A percentile compares a stretch with the other conserved stretches of the same genome.
Conservation (phyloP, 2,113 vertebrate genomes). For the Coturnix japonica region DNA sequence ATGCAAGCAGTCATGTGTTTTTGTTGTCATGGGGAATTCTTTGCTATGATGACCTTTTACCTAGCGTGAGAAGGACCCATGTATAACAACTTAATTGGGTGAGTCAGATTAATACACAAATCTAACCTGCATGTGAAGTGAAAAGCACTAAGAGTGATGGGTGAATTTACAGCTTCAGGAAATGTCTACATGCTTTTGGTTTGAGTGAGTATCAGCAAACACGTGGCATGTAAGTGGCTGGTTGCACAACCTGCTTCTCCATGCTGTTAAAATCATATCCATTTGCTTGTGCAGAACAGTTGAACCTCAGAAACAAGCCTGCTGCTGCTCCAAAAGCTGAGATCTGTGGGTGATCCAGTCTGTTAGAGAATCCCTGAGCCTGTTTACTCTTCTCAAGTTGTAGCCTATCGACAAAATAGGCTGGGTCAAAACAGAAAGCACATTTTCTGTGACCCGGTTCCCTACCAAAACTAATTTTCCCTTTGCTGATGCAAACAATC, state of each 20-base stretch:
- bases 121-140: background rate
- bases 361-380: fast-evolving
- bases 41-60: background rate
- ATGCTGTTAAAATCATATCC: background rate
- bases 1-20: background rate
- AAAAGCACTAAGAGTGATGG: background rate
- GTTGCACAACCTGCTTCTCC: background rate
- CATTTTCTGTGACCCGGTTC: fast-evolving
- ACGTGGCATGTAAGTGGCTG: background rate
- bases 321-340: fast-evolving
- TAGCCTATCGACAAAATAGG: background rate
- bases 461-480: background rate
- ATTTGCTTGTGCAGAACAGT: background rate
- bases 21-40: background rate
- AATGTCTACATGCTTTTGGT: background rate
- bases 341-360: background rate
- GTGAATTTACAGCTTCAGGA: conserved; percentile 38
- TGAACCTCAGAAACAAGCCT: background rate
- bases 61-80: background rate
- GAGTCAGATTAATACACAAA: conserved; percentile 32
- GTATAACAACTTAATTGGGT: background rate
- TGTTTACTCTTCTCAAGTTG: background rate
- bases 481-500: background rate
- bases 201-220: background rate
- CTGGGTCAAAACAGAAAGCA: background rate